phyloP scores from a whole-genome alignment of 1,140 invertebrate species.

The Megathymus violae region DNA sequence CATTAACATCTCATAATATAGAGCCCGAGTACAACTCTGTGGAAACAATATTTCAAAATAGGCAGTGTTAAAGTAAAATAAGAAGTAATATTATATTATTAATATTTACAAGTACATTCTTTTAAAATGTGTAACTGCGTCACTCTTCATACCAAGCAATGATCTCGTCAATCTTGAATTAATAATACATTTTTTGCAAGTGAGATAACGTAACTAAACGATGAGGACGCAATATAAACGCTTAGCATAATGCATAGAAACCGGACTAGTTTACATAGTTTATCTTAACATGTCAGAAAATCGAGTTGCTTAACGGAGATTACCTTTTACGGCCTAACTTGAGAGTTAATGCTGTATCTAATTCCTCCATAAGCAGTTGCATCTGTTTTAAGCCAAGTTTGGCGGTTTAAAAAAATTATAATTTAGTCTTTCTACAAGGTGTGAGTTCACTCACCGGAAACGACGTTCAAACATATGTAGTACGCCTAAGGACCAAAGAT shows the following conservation, averaged over 20 bases:
- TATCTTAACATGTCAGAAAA: constrained; percentile 37
- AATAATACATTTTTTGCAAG: constrained; percentile 49
- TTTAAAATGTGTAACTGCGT: too few relatives aligned
- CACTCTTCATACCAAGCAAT: not conserved
- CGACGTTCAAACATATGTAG: too few relatives aligned
- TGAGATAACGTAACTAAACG: constrained; percentile 48
- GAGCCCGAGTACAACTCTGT: not conserved
- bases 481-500: too few relatives aligned
- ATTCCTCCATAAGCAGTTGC: constrained; percentile 4
- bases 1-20: not conserved
- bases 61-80: not conserved
- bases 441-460: too few relatives aligned
- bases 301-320: constrained; percentile 57
- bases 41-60: not conserved
- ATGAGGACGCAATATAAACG: constrained; percentile 55
- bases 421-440: too few relatives aligned
- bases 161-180: constrained; percentile 29
- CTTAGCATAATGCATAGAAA: constrained; percentile 58
- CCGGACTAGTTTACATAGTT: constrained; percentile 47
- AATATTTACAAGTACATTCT: too few relatives aligned
- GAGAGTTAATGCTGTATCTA: constrained; percentile 43
- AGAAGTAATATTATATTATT: too few relatives aligned
- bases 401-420: too few relatives aligned
- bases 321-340: constrained; percentile 48
- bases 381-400: not conserved